phyloP scores from a whole-genome alignment of 2,888 invertebrate genomes.

The Temnothorax rugatulus region DNA sequence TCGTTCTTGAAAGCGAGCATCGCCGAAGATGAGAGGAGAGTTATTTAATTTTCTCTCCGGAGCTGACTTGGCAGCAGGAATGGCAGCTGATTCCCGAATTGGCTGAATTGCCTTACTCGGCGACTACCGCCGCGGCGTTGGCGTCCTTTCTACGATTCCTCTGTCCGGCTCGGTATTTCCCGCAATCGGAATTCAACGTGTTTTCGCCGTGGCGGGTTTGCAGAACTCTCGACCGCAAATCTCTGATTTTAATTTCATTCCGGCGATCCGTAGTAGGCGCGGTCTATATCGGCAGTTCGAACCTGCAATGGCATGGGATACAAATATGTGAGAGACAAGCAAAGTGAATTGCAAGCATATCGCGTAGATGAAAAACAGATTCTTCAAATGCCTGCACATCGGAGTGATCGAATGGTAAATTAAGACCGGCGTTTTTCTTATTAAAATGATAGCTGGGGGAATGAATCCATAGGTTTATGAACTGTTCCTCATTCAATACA shows the following conservation, averaged over 20 bases:
- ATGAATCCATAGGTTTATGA: not conserved
- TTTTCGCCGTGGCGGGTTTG: slow-evolving; percentile 63
- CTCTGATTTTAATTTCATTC: slow-evolving; percentile 59
- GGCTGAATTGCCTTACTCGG: slow-evolving; percentile 68
- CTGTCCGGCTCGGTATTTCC: slow-evolving; percentile 60
- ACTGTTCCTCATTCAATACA: not conserved
- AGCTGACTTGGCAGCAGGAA: slow-evolving; percentile 79
- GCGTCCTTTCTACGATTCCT: slow-evolving; percentile 51
- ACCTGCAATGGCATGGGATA: not conserved
- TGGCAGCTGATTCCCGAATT: slow-evolving; percentile 77
- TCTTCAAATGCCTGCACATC: not conserved
- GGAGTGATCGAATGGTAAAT: not conserved
- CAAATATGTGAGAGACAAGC: slow-evolving; percentile 19
- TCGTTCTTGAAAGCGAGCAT: slow-evolving; percentile 9
- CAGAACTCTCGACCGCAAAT: slow-evolving; percentile 62
- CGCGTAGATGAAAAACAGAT: slow-evolving; percentile 19
- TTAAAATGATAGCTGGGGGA: not conserved
- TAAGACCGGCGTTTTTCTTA: not conserved
- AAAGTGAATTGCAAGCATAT: slow-evolving; percentile 32
- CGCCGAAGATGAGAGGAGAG: slow-evolving; percentile 62
- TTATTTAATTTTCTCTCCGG: slow-evolving; percentile 81
- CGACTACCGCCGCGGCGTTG: not conserved
- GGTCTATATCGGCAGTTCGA: slow-evolving; percentile 9
- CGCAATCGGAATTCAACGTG: slow-evolving; percentile 74
- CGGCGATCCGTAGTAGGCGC: slow-evolving; percentile 42